Base-by-base conservation (phyloP, 1,140 invertebrate species). In the Chymomyza costata region DNA sequence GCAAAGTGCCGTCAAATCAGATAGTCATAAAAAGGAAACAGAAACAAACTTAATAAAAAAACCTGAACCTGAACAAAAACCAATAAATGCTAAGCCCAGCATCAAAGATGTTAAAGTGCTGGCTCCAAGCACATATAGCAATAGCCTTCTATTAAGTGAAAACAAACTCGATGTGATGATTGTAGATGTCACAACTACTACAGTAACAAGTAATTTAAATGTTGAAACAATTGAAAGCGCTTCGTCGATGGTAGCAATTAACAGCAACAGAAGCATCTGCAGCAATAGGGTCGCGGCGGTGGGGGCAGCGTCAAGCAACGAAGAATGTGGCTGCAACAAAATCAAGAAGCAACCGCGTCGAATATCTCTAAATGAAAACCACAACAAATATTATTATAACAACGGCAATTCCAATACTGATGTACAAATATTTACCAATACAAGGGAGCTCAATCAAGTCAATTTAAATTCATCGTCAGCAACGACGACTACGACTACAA, bases 341-440 rank as follows among this genome's bases (percentile, higher is more conserved):
- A 64, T 67, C 45, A 80, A 80, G 67, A 58, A 71, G 45, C 71
- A 50, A 19, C 60, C 55, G 38, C 70, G 47, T 41, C 63, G 65
- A 63, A 71, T 66, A 80, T 71, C 58, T 48, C 63, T 63, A 57
- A 71, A 58, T 71, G 62, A 78, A 63, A 67, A 66, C 66, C 50
- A 78, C 34, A 60, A 54, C 28, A 56, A 35, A 40, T 53, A 59
- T n/a, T n/a, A n/a, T 3, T 14, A 38, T 52, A 56, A 30, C 46
- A 14, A 46, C 61, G 34, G 14, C 32, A 6, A 34, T 10, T 3
- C 2, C 6, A 34, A 58, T 46, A 73, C 60, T 39, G 63, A 80
- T 80, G 59, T 78, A 73, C 64, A 80, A 73, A 68, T 63, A 81
- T 65, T 73, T 81, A 81, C 74, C 73, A 80, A 80, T 81, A 80